Conservation (phyloP, 2,113 vertebrate species). For the Ammospiza nelsoni region DNA sequence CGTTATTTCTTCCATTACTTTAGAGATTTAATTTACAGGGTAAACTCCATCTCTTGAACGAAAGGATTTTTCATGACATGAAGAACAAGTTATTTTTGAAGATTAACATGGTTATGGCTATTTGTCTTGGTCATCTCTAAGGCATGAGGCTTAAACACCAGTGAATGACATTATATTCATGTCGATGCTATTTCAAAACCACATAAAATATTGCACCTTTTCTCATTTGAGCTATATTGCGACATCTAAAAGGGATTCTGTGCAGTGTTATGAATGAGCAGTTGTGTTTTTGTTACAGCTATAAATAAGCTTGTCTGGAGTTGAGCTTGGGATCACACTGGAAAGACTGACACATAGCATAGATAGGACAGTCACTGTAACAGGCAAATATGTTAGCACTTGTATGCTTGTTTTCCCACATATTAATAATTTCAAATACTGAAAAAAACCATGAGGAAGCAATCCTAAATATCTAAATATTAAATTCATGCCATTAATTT, state of each 20-base stretch:
- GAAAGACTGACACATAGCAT: background rate
- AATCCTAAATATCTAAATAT: background rate
- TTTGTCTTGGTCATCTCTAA: constrained; percentile 72
- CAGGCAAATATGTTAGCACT: background rate
- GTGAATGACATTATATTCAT: constrained; percentile 52
- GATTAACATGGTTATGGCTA: constrained; percentile 64
- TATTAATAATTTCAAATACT: background rate
- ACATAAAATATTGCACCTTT: constrained; percentile 31
- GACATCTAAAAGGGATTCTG: background rate
- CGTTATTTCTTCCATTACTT: constrained; percentile 82
- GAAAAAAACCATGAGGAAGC: background rate
- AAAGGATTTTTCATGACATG: constrained; percentile 73
- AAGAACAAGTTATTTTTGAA: constrained; percentile 72
- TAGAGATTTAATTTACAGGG: constrained; percentile 79
- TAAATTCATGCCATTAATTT: background rate
- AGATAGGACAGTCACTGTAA: background rate
- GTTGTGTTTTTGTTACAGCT: background rate
- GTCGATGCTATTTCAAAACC: constrained; percentile 19
- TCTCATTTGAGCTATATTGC: background rate
- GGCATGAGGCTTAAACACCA: constrained; percentile 53
- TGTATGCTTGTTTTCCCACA: background rate
- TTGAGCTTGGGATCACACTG: background rate
- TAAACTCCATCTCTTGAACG: constrained; percentile 72
- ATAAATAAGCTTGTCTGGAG: background rate
- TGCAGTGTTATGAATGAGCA: background rate